Evolutionary conservation across 2,797 vertebrate genomes (phyloP), one percentile per base, ranked within the genome.

Genomic region (Brachyrhaphis roseni): DNA sequence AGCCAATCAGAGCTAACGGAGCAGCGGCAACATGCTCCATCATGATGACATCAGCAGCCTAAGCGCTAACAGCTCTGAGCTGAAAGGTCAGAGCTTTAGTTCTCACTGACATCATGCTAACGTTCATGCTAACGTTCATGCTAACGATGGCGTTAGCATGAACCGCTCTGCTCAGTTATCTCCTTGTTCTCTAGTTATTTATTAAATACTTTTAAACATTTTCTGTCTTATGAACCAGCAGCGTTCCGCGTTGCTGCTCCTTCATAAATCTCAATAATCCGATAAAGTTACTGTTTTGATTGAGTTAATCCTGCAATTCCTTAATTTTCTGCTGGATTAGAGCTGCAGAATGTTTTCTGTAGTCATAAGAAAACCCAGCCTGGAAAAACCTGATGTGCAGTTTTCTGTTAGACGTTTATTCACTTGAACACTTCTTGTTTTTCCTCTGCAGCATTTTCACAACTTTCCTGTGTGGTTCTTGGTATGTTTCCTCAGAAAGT

Each of bases 401-500:
- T 57, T 57, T 31, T 28, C 5, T 16, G 57, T 59, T 59, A 59
- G 28, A 62, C 31, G 5, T 16, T 62, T 34, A 62, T 64, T 20
- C 34, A 20, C 13, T 39, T 39, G 34, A 39, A 23, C 62, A 66
- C 20, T 66, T 66, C 64, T 39, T 66, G 64, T 66, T 66, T 66
- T 39, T 39, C 36, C 20, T 11, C 64, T 36, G 31, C 31, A 36
- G 34, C 59, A 34, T 36, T 66, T 66, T 66, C 64, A 39, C 64
- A 66, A 66, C 64, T 39, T 66, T 66, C 64, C 64, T 66, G 18
- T 66, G 64, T 11, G 62, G 64, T 26, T 66, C 39, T 5, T 66
- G 8, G 18, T n/a, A 7, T n/a, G 31, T 66, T 66, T 66, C 64
- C 31, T 39, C 8, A 20, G 4, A 41, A 36, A 23, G 11, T 0